phyloP scores from a whole-genome alignment of 2,888 invertebrate genomes.

The Acronicta leporina region DNA sequence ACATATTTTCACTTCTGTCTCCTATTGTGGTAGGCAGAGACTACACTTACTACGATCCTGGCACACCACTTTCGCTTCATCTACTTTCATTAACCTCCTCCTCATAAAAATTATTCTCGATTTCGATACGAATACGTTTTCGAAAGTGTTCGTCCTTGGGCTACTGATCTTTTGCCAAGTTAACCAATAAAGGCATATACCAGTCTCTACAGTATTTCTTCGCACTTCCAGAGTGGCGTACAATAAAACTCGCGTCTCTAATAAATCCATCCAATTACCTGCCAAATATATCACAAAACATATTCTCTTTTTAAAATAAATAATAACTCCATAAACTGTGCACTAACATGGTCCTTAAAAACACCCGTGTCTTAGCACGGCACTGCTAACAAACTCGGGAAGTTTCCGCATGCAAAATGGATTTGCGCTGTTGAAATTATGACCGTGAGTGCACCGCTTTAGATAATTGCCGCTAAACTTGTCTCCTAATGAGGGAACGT shows the following conservation, averaged over 20 bases:
- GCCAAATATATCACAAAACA: constrained; percentile 8
- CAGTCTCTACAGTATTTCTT: no score
- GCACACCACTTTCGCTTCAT: no score
- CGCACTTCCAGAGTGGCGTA: background rate
- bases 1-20: no score
- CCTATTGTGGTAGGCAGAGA: no score
- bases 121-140: no score
- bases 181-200: no score
- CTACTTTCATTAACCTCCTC: no score
- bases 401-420: constrained; percentile 82
- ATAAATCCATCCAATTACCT: background rate
- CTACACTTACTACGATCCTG: no score
- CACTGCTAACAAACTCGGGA: constrained; percentile 66
- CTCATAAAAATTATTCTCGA: no score
- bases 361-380: constrained; percentile 69
- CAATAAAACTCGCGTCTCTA: background rate
- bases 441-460: constrained; percentile 74
- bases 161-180: no score
- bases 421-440: constrained; percentile 68
- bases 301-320: constrained; percentile 44
- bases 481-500: constrained; percentile 77
- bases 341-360: constrained; percentile 70
- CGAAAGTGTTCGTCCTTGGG: no score
- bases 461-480: constrained; percentile 83
- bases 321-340: constrained; percentile 64